Conservation (phyloP, 1,140 invertebrate species). For the Procambarus virginalis region DNA sequence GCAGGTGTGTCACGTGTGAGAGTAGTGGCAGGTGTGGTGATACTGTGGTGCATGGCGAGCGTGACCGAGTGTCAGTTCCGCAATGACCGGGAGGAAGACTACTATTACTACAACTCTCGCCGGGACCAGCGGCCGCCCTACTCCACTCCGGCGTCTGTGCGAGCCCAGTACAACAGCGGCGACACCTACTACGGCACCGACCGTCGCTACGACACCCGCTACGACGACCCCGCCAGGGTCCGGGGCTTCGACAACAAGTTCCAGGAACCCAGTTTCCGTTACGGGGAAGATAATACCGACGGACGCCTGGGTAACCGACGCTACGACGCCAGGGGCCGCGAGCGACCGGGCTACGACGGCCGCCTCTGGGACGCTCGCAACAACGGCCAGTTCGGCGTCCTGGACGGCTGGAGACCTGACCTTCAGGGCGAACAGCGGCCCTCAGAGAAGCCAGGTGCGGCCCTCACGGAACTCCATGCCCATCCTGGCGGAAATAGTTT, state of each 20-base stretch:
- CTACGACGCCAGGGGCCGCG: slow-evolving; percentile 50
- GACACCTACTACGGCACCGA: slow-evolving; percentile 59
- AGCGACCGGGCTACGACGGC: slow-evolving; percentile 28
- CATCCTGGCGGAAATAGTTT: no score
- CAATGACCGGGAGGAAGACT: slow-evolving; percentile 47
- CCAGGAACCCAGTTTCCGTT: slow-evolving; percentile 20
- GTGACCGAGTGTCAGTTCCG: slow-evolving; percentile 33
- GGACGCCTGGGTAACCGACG: background rate
- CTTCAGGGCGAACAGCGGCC: slow-evolving; percentile 44
- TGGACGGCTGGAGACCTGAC: slow-evolving; percentile 51
- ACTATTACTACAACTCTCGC: slow-evolving; percentile 5
- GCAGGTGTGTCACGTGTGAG: background rate
- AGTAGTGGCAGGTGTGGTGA: background rate
- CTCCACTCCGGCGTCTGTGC: slow-evolving; percentile 33
- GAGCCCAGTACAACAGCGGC: slow-evolving; percentile 37
- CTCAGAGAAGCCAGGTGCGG: slow-evolving; percentile 42
- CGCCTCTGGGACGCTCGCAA: slow-evolving; percentile 16
- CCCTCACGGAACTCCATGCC: no score
- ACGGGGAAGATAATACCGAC: slow-evolving; percentile 17
- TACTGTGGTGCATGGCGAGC: background rate
- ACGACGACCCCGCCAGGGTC: slow-evolving; percentile 37
- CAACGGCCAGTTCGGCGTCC: slow-evolving; percentile 25
- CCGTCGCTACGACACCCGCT: slow-evolving; percentile 54
- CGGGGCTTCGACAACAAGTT: slow-evolving; percentile 51
- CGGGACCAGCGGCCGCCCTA: slow-evolving; percentile 13